Evolutionary conservation across 2,888 invertebrate species (phyloP).

Genomic region (Liodrosophila aerea): DNA sequence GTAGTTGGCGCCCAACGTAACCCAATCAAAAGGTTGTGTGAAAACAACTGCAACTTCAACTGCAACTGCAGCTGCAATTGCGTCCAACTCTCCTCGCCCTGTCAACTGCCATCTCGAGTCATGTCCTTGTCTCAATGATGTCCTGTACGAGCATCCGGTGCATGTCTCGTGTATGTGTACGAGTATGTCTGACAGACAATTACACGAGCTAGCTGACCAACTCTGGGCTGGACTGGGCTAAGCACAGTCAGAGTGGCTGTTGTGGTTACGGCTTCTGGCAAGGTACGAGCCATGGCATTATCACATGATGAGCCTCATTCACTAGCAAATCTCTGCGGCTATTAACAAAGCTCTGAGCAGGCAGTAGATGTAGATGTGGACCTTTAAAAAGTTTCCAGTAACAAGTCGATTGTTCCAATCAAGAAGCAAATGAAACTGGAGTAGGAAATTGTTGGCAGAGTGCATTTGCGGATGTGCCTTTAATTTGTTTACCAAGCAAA

Average conservation of each 20-base stretch:
- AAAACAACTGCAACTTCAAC: conserved; percentile 11
- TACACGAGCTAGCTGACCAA: conserved; percentile 55
- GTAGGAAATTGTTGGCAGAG: conserved; percentile 79
- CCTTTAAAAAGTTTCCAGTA: conserved; percentile 49
- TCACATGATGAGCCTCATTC: conserved; percentile 71
- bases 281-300: conserved; percentile 52
- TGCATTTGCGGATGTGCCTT: conserved; percentile 74
- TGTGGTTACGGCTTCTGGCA: conserved; percentile 51
- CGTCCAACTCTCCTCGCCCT: not conserved
- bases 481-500: conserved; percentile 70
- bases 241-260: conserved; percentile 42
- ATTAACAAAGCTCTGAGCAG: conserved; percentile 35
- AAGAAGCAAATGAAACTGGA: conserved; percentile 6
- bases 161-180: conserved; percentile 23
- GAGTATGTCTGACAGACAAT: conserved; percentile 56
- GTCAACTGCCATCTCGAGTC: conserved; percentile 15
- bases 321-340: conserved; percentile 45
- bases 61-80: conserved; percentile 13
- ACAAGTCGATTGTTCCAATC: conserved; percentile 60
- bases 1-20: conserved; percentile 11
- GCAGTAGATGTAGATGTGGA: not conserved
- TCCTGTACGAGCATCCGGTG: conserved; percentile 46
- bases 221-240: conserved; percentile 20
- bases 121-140: conserved; percentile 53
- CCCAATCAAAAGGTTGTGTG: conserved; percentile 4